Evolutionary conservation across 2,797 vertebrate species (phyloP), one percentile per base, ranked within the genome.

Genomic region (Mus minutoides): DNA sequence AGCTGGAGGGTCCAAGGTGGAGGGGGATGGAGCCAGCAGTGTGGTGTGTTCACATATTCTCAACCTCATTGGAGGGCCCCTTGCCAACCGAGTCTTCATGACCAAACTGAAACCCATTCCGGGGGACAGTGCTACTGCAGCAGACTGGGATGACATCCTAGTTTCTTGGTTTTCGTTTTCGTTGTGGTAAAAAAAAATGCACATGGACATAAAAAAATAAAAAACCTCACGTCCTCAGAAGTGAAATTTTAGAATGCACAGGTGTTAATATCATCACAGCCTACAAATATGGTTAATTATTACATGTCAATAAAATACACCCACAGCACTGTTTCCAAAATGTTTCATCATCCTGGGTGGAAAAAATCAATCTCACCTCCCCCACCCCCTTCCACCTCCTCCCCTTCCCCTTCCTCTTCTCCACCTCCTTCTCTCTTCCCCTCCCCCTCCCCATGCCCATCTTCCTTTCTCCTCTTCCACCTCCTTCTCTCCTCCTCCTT

Each of bases 311-410:
- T 91, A 85, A 82, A 88, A 88, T 22, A 40, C 37, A 14, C 31
- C 54, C 58, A 58, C n/a, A 0, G 3, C 49, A 37, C 1, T 31
- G 11, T 14, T 75, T 90, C 31, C 43, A 83, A 88, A 89, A 34
- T 21, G 3, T 87, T 37, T n/a, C 43, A 24, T 76, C 17, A 2
- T 52, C 52, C 60, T 13, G 3, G 3, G n/a, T 13, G 67, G 91
- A 79, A 86, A 79, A 86, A 79, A 14, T 6, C 24, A 6, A 24
- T 7, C 21, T 0, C 2, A 19, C 9, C 19, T 69, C 14, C 5
- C 14, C 14, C 6, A 6, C 6, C 14, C 6, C 29, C 4, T 8
- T 3, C 62, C 12, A 0, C 4, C 29, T 2, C 12, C 22, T 21
- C 11, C 3, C 58, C 3, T 9, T 8, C 11, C 13, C 12, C 4